phyloP scores from a whole-genome alignment of 2,888 invertebrate genomes.

The Nesidiocoris tenuis region DNA sequence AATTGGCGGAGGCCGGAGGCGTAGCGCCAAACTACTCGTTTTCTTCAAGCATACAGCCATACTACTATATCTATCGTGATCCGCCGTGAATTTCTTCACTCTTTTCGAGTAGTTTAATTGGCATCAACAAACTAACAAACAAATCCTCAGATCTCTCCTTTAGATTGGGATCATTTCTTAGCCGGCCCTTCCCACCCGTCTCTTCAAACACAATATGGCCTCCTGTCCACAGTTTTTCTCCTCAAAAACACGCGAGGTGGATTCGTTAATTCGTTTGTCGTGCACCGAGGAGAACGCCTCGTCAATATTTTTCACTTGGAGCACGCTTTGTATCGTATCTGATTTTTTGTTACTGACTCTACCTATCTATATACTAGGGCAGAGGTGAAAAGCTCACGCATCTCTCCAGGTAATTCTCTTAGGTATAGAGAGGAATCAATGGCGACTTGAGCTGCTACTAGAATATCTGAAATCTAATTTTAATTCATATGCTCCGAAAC shows the following conservation, averaged over 20 bases:
- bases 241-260: not conserved
- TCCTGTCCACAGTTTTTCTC: not conserved
- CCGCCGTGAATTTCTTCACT: not conserved
- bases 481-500: too few species aligned
- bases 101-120: constrained; percentile 14
- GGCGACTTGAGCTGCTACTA: too few species aligned
- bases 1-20: not conserved
- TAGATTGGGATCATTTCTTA: constrained; percentile 8
- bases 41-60: not conserved
- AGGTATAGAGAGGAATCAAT: too few species aligned
- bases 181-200: not conserved
- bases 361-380: too few species aligned
- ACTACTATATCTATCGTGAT: not conserved
- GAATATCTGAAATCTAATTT: too few species aligned
- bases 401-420: too few species aligned
- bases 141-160: constrained; percentile 16
- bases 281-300: too few species aligned
- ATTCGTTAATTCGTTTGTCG: not conserved
- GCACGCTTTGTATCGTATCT: too few species aligned
- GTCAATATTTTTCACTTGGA: not conserved
- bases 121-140: constrained; percentile 19
- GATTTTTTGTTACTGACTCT: too few species aligned
- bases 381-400: too few species aligned
- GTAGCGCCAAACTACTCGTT: not conserved
- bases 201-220: not conserved